Base-by-base conservation (phyloP, 2,797 vertebrate genomes). In the Glyptemys insculpta region DNA sequence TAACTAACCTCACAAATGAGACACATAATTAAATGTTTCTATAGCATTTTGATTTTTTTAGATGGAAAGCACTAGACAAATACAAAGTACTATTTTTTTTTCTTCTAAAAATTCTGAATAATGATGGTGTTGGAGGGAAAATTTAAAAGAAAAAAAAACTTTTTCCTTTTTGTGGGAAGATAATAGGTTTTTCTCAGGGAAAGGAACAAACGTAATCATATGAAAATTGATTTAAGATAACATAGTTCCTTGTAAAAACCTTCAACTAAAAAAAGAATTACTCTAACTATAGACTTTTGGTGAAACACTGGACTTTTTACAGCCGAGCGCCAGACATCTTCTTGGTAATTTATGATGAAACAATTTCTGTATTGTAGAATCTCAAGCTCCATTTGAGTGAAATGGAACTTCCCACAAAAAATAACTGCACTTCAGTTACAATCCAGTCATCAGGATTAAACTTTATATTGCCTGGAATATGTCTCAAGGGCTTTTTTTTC, bases 81-180 rank as follows among this genome's bases (percentile, higher is more conserved):
- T 5, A 23, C 7, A 57, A 62, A 72, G 0, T 49, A 44, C 52
- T 59, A 34, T 11, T 5, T 0, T 0, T 0, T 50, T 65, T 86
- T 27, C 27, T 29, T 25, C 74, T 44, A 41, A 44, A 54, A 95
- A 89, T 85, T 86, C 34, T 76, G 78, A 81, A 72, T 34, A 78
- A 87, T 3, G 8, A 57, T 7, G 10, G 53, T 47, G 79, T 93
- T 79, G n/a, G 88, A 68, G 89, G 25, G 12, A 27, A 95, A 82
- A 41, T 0, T 0, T 15, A 4, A 74, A 83, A 82, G 27, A 90
- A 95, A 92, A 90, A 95, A 92, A 91, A 62, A 21, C 0, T 8
- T 62, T 79, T 53, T 88, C 49, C 59, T 81, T 86, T 16, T 10
- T 80, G 34, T 49, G 50, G 47, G 72, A 44, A 47, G 23, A 27